phyloP scores from a whole-genome alignment of 2,797 vertebrate genomes.

The Melanotaenia boesemani region DNA sequence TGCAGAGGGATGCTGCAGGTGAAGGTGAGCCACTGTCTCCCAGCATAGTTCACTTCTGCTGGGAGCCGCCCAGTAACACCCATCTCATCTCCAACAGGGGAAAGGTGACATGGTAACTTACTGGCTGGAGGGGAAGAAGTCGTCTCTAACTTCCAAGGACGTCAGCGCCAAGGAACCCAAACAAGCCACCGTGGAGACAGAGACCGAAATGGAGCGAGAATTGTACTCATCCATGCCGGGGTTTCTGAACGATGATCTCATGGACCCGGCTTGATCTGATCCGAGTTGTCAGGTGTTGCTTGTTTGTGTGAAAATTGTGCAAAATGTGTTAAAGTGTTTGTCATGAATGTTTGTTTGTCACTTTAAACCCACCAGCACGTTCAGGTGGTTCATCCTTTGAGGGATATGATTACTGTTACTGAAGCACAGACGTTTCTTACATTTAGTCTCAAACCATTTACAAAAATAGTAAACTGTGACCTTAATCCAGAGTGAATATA shows the following conservation, averaged over 20 bases:
- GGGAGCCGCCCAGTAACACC: background rate
- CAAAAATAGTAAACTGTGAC: no score
- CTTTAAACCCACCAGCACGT: no score
- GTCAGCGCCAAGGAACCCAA: slow-evolving; percentile 22
- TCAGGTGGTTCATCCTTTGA: no score
- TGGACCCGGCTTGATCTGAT: slow-evolving; percentile 47
- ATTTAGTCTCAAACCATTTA: no score
- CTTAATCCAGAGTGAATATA: no score
- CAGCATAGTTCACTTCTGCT: background rate
- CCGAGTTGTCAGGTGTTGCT: no score
- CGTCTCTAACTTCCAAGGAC: slow-evolving; percentile 53
- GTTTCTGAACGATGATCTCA: slow-evolving; percentile 70
- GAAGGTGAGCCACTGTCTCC: slow-evolving; percentile 77
- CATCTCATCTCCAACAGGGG: slow-evolving; percentile 68
- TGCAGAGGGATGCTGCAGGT: slow-evolving; percentile 88
- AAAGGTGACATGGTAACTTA: slow-evolving; percentile 91
- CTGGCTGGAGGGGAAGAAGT: slow-evolving; percentile 87
- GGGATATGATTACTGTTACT: no score
- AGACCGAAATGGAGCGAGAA: slow-evolving; percentile 34
- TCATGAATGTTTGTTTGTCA: background rate
- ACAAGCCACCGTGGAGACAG: slow-evolving; percentile 39
- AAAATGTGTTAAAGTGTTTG: no score
- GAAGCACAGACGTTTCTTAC: no score
- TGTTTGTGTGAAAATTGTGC: no score
- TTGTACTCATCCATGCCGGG: slow-evolving; percentile 78